Percentiles rank a stretch among this genome's conserved stretches.
Evolutionary conservation across 2,113 vertebrate species (phyloP).

Genomic region (Pteruthius melanotis): DNA sequence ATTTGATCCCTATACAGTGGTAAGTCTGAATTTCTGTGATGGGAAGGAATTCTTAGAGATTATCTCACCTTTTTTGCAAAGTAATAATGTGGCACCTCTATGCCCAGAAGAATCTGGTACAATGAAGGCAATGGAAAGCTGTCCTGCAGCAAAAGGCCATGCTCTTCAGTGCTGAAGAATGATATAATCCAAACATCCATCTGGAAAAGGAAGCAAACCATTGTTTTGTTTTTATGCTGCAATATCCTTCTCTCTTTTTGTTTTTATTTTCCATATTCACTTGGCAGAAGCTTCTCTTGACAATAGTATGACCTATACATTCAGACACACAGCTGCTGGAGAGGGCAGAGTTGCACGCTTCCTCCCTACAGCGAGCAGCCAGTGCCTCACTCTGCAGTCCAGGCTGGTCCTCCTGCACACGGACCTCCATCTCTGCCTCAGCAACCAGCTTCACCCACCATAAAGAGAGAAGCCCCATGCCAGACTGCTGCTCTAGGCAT

Average conservation of each 20-base stretch:
- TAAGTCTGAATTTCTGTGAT: not conserved
- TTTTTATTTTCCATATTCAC: not conserved
- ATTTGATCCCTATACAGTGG: not conserved
- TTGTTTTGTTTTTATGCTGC: not conserved
- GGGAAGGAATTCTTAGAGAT: not conserved
- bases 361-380: not conserved
- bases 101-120: constrained; percentile 83
- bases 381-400: not conserved
- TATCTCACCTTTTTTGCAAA: constrained; percentile 88
- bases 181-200: constrained; percentile 82
- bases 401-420: not conserved
- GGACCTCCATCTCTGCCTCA: not conserved
- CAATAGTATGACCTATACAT: not conserved
- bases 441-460: not conserved
- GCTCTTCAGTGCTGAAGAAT: constrained; percentile 91
- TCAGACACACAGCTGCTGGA: not conserved
- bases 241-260: not conserved
- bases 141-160: constrained; percentile 89
- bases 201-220: constrained; percentile 67
- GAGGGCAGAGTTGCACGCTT: not conserved
- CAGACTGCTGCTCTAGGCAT: not conserved
- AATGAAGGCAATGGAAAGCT: constrained; percentile 78
- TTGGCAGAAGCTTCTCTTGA: not conserved
- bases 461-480: not conserved
- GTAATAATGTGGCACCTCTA: constrained; percentile 91